Conservation (phyloP, 2,113 vertebrate genomes). For the Psittacara wagleri region DNA sequence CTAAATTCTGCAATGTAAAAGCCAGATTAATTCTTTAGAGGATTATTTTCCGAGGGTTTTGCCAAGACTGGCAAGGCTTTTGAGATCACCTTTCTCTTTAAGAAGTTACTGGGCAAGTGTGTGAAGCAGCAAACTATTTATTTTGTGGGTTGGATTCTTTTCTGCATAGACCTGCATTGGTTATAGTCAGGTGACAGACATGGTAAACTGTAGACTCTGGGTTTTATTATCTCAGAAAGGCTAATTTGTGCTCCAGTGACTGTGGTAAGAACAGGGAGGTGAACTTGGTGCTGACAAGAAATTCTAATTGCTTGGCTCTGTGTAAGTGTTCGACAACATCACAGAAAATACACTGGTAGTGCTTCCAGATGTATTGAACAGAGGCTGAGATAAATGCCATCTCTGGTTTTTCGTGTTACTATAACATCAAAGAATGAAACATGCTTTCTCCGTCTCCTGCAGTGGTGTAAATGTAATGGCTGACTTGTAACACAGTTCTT, state of each 20-base stretch:
- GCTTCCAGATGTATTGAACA: not conserved
- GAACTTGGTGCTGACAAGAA: not conserved
- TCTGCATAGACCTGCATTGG: not conserved
- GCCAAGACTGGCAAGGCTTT: not conserved
- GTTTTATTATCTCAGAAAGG: not conserved
- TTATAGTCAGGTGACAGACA: not conserved
- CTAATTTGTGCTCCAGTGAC: not conserved
- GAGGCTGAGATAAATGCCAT: not conserved
- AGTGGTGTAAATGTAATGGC: not conserved
- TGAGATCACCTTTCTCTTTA: not conserved
- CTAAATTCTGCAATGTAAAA: not conserved
- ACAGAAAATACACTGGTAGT: not conserved
- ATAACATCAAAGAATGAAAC: not conserved
- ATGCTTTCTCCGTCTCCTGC: not conserved
- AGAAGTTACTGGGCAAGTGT: slow-evolving; percentile 6
- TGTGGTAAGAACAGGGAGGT: not conserved
- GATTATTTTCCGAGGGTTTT: not conserved
- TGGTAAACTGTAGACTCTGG: not conserved
- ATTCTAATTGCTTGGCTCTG: not conserved
- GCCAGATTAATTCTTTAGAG: not conserved
- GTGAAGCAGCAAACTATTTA: not conserved
- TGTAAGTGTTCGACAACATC: not conserved
- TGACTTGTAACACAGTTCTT: not conserved
- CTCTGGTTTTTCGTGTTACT: not conserved
- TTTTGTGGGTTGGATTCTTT: slow-evolving; percentile 14